These are phyloP conservation scores for Scarus forsteni DNA, from an alignment of 2,797 vertebrate genomes.

Conservation along the genomic window DNA sequence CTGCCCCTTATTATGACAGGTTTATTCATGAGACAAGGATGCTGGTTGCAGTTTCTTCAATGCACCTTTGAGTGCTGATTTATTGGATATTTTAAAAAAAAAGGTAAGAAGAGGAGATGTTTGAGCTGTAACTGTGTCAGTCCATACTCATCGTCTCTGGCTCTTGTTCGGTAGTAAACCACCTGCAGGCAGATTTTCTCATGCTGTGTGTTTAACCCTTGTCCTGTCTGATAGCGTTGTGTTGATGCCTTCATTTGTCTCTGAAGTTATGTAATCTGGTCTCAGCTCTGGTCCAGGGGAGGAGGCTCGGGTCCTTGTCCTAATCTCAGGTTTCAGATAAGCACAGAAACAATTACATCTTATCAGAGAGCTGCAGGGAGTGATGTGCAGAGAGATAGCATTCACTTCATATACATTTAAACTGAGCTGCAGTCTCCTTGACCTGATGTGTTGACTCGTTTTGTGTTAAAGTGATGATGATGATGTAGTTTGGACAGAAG, in stretches of 20 bases:
- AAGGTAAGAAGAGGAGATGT: too few relatives aligned
- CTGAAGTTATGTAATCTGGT: slow-evolving; percentile 41
- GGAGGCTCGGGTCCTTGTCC: slow-evolving; percentile 41
- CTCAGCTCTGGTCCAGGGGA: slow-evolving; percentile 31
- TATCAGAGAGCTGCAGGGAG: slow-evolving; percentile 58
- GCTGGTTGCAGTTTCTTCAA: too few relatives aligned
- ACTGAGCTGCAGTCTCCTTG: slow-evolving; percentile 46
- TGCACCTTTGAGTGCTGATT: too few relatives aligned
- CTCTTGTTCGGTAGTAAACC: too few relatives aligned
- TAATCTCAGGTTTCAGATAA: slow-evolving; percentile 65
- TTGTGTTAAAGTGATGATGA: not conserved
- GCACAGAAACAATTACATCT: slow-evolving; percentile 72
- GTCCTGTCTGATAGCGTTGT: not conserved
- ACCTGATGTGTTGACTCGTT: slow-evolving; percentile 54
- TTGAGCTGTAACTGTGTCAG: too few relatives aligned
- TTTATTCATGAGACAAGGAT: too few relatives aligned
- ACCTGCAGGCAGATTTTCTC: too few relatives aligned
- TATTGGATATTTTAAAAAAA: too few relatives aligned
- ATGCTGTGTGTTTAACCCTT: too few relatives aligned
- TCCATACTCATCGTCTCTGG: too few relatives aligned
- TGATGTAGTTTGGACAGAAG: slow-evolving; percentile 6
- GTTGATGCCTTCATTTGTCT: slow-evolving; percentile 16
- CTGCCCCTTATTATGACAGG: too few relatives aligned
- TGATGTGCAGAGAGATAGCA: slow-evolving; percentile 50
- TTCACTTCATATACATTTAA: slow-evolving; percentile 47